Evolutionary conservation across 2,113 vertebrate genomes (phyloP), one percentile per base, ranked within the genome.

Genomic region (Nannospalax galili): DNA sequence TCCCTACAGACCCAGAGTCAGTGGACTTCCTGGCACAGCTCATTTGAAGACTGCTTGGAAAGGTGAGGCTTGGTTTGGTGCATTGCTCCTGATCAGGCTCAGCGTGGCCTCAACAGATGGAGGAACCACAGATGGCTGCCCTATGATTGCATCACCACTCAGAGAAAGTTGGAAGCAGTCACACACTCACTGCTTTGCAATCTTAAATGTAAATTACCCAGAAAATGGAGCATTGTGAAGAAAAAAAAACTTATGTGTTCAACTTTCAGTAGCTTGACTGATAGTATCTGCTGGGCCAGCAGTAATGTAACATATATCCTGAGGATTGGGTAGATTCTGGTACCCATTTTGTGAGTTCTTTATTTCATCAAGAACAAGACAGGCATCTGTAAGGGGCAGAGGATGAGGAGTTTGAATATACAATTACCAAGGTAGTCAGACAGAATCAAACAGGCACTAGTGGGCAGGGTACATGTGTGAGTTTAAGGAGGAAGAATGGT

Each of bases 61-160:
- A 93, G 64, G 52, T 6, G 12, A 95, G 35, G 22, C 65, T 40
- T 15, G 35, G 74, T 75, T 48, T 70, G 75, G 79, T 91, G 48
- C 28, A 12, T 22, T 58, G 70, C 40, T 77, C 65, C 84, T 84
- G 74, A 91, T 84, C 84, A 64, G 84, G 80, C 45, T 28, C 80
- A 90, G 84, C 96, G 84, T 88, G 94, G 87, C 35, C 67, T 96
- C 62, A 80, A 74, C 87, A 97, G 95, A 96, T 92, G 97, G 96
- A 95, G 69, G 72, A 93, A 93, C 95, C 88, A 88, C 96, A 97
- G 97, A 97, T 96, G 96, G 96, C 90, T 67, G 70, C 92, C 56
- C 90, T 32, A 42, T 9, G 67, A 92, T 96, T 97, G 67, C 93
- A 12, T 97, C 97, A 96, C 92, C 80, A 90, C 87, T 58, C 94